A percentile compares a stretch with the other conserved stretches of the same genome.
phyloP scores from a whole-genome alignment of 2,113 vertebrate species.

The Bufo bufo region DNA sequence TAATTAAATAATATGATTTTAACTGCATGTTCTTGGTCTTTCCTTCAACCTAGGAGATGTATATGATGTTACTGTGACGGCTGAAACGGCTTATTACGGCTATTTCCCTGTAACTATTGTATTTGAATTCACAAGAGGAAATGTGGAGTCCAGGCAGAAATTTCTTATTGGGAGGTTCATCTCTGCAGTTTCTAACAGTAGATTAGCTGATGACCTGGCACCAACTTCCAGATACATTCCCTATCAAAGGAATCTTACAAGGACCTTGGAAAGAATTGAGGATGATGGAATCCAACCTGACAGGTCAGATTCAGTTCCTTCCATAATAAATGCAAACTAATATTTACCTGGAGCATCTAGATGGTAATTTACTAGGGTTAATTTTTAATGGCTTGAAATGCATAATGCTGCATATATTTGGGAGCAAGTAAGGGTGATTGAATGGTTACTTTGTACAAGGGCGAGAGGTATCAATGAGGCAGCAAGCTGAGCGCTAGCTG shows the following conservation, averaged over 20 bases:
- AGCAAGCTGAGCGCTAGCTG: too few species aligned
- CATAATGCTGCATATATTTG: too few species aligned
- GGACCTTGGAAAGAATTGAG: not conserved
- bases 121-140: slow-evolving; percentile 75
- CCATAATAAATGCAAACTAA: not conserved
- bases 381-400: too few species aligned
- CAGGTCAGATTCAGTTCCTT: slow-evolving; percentile 68
- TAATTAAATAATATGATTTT: too few species aligned
- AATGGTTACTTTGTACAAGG: too few species aligned
- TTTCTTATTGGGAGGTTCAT: slow-evolving; percentile 84
- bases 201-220: slow-evolving; percentile 76
- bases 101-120: slow-evolving; percentile 72
- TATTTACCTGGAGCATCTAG: too few species aligned
- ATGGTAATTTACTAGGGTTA: too few species aligned
- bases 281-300: slow-evolving; percentile 78
- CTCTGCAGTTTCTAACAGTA: slow-evolving; percentile 69
- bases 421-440: too few species aligned
- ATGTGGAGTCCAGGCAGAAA: slow-evolving; percentile 27
- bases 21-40: not conserved
- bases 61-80: slow-evolving; percentile 74
- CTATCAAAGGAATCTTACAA: slow-evolving; percentile 60
- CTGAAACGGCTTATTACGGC: slow-evolving; percentile 72
- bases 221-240: slow-evolving; percentile 75
- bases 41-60: slow-evolving; percentile 61
- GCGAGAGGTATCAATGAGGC: too few species aligned